A percentile compares a stretch with the other conserved stretches of the same genome.
Conservation (phyloP, 2,113 vertebrate genomes). For the Sakesphorus luctuosus region DNA sequence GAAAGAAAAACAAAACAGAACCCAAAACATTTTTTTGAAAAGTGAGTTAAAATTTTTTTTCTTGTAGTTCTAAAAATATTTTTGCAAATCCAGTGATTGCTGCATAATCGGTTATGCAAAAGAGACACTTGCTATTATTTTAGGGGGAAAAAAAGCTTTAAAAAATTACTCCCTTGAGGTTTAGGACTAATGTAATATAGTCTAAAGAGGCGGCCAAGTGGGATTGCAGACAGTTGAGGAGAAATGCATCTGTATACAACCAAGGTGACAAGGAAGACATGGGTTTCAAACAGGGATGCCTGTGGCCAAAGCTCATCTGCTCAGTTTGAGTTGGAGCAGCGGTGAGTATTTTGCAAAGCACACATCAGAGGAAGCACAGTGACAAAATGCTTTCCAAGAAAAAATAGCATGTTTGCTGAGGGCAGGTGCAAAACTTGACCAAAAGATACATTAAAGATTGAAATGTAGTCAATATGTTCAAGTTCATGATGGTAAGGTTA, state of each 20-base stretch:
- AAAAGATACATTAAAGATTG: background rate
- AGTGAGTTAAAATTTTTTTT: background rate
- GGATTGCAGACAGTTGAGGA: background rate
- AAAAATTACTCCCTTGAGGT: background rate
- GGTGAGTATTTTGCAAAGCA: background rate
- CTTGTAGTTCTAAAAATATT: background rate
- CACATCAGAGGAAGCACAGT: accelerated
- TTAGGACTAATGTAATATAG: background rate
- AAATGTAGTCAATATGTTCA: background rate
- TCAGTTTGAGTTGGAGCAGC: background rate
- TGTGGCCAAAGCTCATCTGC: accelerated
- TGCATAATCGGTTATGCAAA: background rate
- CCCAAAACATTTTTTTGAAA: background rate
- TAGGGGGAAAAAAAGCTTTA: accelerated
- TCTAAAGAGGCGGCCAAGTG: background rate
- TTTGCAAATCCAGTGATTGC: background rate
- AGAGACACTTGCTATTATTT: background rate
- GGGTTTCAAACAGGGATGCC: background rate
- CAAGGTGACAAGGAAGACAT: accelerated
- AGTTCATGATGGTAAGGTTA: background rate
- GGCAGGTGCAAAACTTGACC: background rate
- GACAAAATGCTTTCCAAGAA: background rate
- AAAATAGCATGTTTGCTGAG: background rate
- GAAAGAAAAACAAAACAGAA: background rate
- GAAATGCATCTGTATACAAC: background rate